A percentile compares a stretch with the other conserved stretches of the same genome.
Conservation (phyloP, 2,797 vertebrate species). For the Urosaurus nigricauda region DNA sequence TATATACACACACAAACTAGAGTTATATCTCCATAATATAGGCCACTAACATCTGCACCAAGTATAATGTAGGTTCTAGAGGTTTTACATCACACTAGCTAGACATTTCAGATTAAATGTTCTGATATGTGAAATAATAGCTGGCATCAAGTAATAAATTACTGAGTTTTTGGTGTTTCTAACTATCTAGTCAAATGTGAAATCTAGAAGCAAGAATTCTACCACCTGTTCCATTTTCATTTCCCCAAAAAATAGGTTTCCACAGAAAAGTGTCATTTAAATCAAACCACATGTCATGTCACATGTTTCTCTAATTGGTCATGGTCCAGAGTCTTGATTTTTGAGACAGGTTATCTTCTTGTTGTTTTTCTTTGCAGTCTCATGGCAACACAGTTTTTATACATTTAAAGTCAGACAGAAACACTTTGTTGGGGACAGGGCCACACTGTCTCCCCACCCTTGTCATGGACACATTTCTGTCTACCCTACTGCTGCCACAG, state of each 20-base stretch:
- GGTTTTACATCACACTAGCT: constrained; percentile 12
- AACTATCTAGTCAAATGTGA: neutral
- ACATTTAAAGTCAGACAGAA: neutral
- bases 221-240: neutral
- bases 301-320: too few species aligned
- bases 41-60: constrained; percentile 1
- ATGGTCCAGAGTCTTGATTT: neutral
- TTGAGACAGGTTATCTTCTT: too few species aligned
- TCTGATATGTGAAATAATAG: constrained; percentile 4
- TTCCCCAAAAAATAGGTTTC: neutral
- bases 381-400: neutral
- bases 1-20: too few species aligned
- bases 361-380: neutral
- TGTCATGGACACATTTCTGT: too few species aligned
- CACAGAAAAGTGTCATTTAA: too few species aligned
- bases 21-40: too few species aligned
- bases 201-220: constrained; percentile 7
- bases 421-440: too few species aligned
- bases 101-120: neutral
- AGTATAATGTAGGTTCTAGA: neutral
- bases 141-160: neutral
- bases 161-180: neutral
- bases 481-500: too few species aligned
- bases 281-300: too few species aligned
- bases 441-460: too few species aligned